Evolutionary conservation across 2,797 vertebrate species (phyloP), one percentile per base, ranked within the genome.

Genomic region (Salmo trutta): DNA sequence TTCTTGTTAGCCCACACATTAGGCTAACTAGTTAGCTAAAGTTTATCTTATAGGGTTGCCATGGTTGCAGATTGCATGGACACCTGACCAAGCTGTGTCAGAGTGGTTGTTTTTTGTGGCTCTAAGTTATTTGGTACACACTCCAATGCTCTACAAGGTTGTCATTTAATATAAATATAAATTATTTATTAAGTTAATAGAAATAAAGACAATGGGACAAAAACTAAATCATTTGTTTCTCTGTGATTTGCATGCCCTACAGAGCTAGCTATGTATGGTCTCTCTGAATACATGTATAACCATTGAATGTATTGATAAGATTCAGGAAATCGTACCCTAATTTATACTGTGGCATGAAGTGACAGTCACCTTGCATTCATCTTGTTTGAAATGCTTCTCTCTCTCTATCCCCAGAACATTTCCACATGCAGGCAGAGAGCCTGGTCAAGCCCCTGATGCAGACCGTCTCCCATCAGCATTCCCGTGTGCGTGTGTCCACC

Each of bases 351-450:
- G 29, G 16, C n/a, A 64, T 24, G 21, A 24, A 12, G 15, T 59
- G 56, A 19, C 17, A 59, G 56, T 59, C 29, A 67, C 29, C 65
- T 67, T 67, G 5, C 24, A 15, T 67, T 47, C 4, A 19, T 10
- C n/a, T 21, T 21, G 19, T 19, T 19, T 8, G n/a, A 21, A 51
- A 47, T 71, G 69, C n/a, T 71, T 21, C 47, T 71, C 21, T 70
- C 29, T 47, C 81, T 65, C 86, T 83, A 56, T 14, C 78, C 82
- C 71, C 91, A 99, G 98, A 97, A 69, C 95, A 97, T 84, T 99
- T 99, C 85, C 97, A 99, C 80, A 91, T 98, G 95, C 97, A 99
- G 71, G 96, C 97, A 0, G 98, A 99, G 84, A 95, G 93, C 76
- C 88, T 99, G 77, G 88, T 99, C 29, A 93, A 93, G 47, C 97